Percentiles rank a stretch among this genome's conserved stretches.
Evolutionary conservation across 2,888 invertebrate genomes (phyloP).

Genomic region (Machimus rusticus): DNA sequence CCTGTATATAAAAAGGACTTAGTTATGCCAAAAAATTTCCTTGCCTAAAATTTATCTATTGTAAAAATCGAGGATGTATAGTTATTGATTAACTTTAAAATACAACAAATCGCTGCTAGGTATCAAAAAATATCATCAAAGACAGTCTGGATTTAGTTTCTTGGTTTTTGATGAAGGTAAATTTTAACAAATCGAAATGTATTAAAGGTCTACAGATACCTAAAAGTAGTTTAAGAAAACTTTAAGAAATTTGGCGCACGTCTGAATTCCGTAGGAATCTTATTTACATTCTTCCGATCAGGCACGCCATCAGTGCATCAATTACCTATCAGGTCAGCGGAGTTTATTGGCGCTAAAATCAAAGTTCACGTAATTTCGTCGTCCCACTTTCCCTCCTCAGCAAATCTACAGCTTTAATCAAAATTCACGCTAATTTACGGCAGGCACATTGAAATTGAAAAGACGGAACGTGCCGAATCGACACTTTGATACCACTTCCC

Average conservation of each 20-base stretch:
- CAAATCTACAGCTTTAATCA: not conserved
- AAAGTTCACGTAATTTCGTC: not conserved
- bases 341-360: not conserved
- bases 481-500: not conserved
- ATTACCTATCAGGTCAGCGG: not conserved
- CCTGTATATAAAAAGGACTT: too few species aligned
- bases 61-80: too few species aligned
- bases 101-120: too few species aligned
- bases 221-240: not conserved
- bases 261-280: not conserved
- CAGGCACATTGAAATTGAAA: not conserved
- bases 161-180: too few species aligned
- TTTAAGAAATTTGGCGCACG: not conserved
- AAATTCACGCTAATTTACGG: not conserved
- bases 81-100: too few species aligned
- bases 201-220: not conserved
- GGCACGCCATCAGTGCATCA: not conserved
- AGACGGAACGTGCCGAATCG: conserved; percentile 15
- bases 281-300: not conserved
- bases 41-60: too few species aligned
- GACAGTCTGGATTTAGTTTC: too few species aligned
- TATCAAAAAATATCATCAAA: too few species aligned
- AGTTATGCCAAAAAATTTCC: too few species aligned
- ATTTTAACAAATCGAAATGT: too few species aligned
- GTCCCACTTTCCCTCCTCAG: not conserved